Base-by-base conservation (phyloP, 2,888 invertebrate species). In the Sinodicranocentrus sp. region DNA sequence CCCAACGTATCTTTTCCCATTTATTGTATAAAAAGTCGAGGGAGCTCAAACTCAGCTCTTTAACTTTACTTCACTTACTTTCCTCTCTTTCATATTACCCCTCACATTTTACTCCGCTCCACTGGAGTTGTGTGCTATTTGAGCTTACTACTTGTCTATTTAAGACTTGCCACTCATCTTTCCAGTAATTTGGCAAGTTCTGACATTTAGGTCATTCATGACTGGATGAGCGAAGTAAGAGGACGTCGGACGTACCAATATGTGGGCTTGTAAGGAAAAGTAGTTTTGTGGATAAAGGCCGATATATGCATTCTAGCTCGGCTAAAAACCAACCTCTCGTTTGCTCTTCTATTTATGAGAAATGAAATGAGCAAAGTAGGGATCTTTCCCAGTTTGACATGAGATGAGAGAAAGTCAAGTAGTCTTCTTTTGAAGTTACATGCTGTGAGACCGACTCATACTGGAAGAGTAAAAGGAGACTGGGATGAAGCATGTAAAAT, bases 161-260 rank as follows among this genome's bases (percentile, higher is more conserved):
- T 73, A 82, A 82, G 82, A 82, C 82, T 82, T 82, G 82, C 82
- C 82, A 82, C 82, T 82, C 82, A 82, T 82, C 68, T 82, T 82
- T 82, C 73, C 73, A 80, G 82, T 75, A 82, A 82, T 82, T 82
- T 82, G 82, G 73, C 82, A 73, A 82, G 68, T 82, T 82, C 68
- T 75, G 82, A 82, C 82, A 82, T 82, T 82, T 65, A 72, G 80
- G 73, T 82, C 80, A 73, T 73, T 82, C 80, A 73, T 82, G 73
- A 82, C 73, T 82, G 13, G 68, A 78, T 70, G 68, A 78, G 57
- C 67, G 63, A 48, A 59, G 43, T 43, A 43, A 25, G n/a, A n/a
- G n/a, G n/a, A n/a, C n/a, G n/a, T n/a, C n/a, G n/a, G n/a, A n/a
- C n/a, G n/a, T n/a, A n/a, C n/a, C n/a, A n/a, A n/a, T n/a, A n/a